Evolutionary conservation across 2,113 vertebrate genomes (phyloP).

Genomic region (Myocastor coypus): DNA sequence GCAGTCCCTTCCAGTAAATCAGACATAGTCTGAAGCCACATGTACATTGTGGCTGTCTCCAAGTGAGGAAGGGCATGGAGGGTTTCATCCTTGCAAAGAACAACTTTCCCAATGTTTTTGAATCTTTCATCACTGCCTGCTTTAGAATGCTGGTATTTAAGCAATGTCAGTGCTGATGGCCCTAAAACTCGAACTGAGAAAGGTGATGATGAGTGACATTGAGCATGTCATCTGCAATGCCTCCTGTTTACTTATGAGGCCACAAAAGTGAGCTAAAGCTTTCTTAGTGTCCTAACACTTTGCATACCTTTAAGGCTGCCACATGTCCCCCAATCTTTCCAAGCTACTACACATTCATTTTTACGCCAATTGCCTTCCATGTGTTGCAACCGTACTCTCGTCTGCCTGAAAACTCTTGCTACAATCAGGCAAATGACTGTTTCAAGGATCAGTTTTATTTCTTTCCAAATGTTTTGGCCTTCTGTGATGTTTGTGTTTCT

Average conservation of each 20-base stretch:
- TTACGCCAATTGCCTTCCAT: not conserved
- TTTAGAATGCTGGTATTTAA: not conserved
- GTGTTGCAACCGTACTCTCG: not conserved
- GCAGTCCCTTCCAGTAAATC: not conserved
- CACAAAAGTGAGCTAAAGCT: not conserved
- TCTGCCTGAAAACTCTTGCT: not conserved
- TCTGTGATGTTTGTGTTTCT: not conserved
- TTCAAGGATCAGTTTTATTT: not conserved
- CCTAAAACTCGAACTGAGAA: not conserved
- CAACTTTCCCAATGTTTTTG: not conserved
- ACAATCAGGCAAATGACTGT: not conserved
- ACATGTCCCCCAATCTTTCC: not conserved
- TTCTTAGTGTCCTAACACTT: not conserved
- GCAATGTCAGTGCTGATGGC: not conserved
- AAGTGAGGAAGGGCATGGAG: not conserved
- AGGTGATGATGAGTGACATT: not conserved
- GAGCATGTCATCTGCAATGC: not conserved
- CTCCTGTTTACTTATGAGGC: not conserved
- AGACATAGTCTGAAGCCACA: rapidly evolving
- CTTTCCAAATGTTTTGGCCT: not conserved
- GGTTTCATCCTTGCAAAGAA: not conserved
- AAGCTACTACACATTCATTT: not conserved
- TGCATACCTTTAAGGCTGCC: not conserved
- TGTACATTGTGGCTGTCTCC: not conserved
- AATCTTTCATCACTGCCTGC: not conserved